phyloP scores from a whole-genome alignment of 2,888 invertebrate species.

The Tipula helvola region DNA sequence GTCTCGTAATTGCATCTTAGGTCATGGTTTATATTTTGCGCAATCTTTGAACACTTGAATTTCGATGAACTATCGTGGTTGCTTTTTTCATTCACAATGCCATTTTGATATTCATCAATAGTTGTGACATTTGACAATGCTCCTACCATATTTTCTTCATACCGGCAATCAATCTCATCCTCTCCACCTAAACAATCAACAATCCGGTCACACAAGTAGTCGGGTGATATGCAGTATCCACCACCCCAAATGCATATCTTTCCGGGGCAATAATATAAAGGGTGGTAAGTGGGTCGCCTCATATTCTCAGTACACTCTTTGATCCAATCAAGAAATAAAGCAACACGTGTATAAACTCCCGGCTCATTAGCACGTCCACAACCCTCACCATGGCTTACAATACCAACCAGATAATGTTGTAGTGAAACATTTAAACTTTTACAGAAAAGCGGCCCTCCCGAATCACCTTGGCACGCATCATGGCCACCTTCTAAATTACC shows the following conservation, averaged over 20 bases:
- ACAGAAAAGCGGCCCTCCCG: conserved; percentile 76
- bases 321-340: conserved; percentile 65
- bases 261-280: conserved; percentile 56
- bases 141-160: conserved; percentile 14
- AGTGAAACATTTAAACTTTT: conserved; percentile 49
- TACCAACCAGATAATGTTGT: conserved; percentile 70
- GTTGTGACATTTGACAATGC: neutral
- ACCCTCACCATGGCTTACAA: conserved; percentile 79
- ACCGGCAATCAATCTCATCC: conserved; percentile 60
- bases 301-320: conserved; percentile 39
- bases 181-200: conserved; percentile 69
- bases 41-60: conserved; percentile 38
- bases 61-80: neutral
- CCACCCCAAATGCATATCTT: conserved; percentile 54
- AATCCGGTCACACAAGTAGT: conserved; percentile 54
- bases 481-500: conserved; percentile 60
- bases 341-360: conserved; percentile 55
- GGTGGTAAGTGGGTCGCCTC: conserved; percentile 22
- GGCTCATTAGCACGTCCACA: conserved; percentile 41
- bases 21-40: conserved; percentile 46
- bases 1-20: conserved; percentile 53
- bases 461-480: conserved; percentile 66
- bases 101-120: neutral
- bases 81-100: neutral
- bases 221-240: conserved; percentile 52